Base-by-base conservation (phyloP, 1,140 invertebrate species). In the Drosophila burlai region DNA sequence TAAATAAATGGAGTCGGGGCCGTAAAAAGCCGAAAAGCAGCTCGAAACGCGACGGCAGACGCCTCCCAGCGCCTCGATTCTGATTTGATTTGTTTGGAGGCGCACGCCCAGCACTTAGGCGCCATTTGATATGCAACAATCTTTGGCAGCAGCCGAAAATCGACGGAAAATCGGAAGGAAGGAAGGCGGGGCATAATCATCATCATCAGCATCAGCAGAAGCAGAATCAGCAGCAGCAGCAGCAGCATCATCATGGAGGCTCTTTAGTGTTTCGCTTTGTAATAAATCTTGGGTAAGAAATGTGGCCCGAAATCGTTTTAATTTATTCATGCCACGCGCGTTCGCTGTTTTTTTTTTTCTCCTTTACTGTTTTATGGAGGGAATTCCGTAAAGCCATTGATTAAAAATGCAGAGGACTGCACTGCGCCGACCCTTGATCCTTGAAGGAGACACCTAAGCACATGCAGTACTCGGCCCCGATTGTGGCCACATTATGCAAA, bases 101-200 rank as follows among this genome's bases (percentile, higher is more conserved):
- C 36, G 24, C 47, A 66, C 83, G 72, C 76, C 84, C 80, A 83
- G 83, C 83, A 87, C 83, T 87, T 87, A 89, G 77, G 64, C 65
- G 49, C 64, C 76, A 89, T 89, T 84, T 84, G 87, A 89, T 89
- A 90, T 90, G 84, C 84, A 89, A 89, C 85, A 89, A 84, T 89
- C 77, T 84, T 89, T 84, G 85, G 73, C 62, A 80, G 68, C 59
- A 69, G 45, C 26, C n/a, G 50, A 73, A 64, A 58, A 73, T 34
- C 36, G 36, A 57, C 54, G 47, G 26, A 55, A 59, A 36, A 74
- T 65, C 66, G 36, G 38, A 74, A 69, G 58, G 61, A 40, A 74
- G 49, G 57, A 60, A 72, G 76, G 26, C 50, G 74, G 65, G 47
- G 65, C 82, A 78, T 89, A 71, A 78, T 72, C 77, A 89, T 81